Evolutionary conservation across 2,888 invertebrate genomes (phyloP).

Genomic region (Pecten maximus): DNA sequence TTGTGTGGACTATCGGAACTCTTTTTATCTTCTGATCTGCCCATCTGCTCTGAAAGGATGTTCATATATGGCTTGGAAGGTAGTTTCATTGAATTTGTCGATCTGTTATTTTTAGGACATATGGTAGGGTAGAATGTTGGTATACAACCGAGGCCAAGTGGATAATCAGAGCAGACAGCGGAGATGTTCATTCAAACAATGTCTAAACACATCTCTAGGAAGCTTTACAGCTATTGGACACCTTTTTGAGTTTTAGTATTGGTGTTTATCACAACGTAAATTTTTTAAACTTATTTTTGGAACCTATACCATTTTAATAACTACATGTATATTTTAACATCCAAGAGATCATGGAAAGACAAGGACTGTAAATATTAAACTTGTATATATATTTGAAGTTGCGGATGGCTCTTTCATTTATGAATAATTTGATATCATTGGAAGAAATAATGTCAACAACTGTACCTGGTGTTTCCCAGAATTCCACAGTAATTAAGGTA

Average conservation of each 20-base stretch:
- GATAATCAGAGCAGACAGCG: neutral
- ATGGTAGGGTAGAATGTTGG: neutral
- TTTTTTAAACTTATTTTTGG: too few species aligned
- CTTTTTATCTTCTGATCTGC: neutral
- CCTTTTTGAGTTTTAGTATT: too few species aligned
- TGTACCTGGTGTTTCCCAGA: conserved; percentile 81
- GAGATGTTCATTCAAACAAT: neutral
- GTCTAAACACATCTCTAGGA: neutral
- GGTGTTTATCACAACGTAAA: too few species aligned
- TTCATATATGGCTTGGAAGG: neutral
- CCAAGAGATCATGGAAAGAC: too few species aligned
- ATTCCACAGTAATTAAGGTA: conserved; percentile 79
- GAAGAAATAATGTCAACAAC: neutral
- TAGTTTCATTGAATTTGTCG: neutral
- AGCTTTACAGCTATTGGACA: neutral
- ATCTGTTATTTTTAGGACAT: neutral
- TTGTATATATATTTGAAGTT: too few species aligned
- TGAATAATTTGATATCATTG: too few species aligned
- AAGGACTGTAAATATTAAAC: too few species aligned
- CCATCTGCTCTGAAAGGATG: neutral
- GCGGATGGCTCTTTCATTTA: too few species aligned
- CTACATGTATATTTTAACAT: too few species aligned
- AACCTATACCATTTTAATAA: too few species aligned
- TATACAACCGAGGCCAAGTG: neutral
- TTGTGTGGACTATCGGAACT: neutral